Evolutionary conservation across 2,113 vertebrate genomes (phyloP).

Genomic region (Sorex araneus): DNA sequence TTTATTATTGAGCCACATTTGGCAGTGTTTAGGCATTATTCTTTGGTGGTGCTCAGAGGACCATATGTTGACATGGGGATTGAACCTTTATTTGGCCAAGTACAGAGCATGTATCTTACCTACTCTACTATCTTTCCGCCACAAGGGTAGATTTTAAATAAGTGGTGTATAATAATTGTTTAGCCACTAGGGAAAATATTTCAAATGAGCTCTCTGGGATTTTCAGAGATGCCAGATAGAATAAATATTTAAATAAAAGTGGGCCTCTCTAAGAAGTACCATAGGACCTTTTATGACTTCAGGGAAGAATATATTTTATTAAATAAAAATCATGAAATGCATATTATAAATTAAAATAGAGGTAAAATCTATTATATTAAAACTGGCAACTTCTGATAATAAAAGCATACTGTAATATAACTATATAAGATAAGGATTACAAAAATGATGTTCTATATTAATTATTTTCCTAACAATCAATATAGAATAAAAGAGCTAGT

Average conservation of each 20-base stretch:
- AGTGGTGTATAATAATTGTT: too few relatives aligned
- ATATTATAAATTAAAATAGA: not conserved
- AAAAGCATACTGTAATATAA: not conserved
- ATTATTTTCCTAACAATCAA: not conserved
- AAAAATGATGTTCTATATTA: not conserved
- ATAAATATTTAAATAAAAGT: slow-evolving; percentile 2
- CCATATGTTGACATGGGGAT: too few relatives aligned
- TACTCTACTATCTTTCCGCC: too few relatives aligned
- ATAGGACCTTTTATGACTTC: not conserved
- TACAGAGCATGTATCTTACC: too few relatives aligned
- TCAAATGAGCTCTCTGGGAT: too few relatives aligned
- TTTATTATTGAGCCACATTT: too few relatives aligned
- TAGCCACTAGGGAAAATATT: too few relatives aligned
- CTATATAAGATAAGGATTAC: slow-evolving; percentile 5
- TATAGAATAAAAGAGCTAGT: not conserved
- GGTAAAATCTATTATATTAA: slow-evolving; percentile 8
- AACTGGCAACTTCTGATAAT: slow-evolving; percentile 27
- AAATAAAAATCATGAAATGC: not conserved
- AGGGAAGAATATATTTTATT: not conserved
- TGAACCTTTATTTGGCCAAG: too few relatives aligned
- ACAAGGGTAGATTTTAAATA: too few relatives aligned
- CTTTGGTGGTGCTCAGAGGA: too few relatives aligned
- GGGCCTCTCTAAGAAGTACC: not conserved
- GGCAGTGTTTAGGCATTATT: too few relatives aligned
- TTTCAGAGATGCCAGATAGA: not conserved